Base-by-base conservation (phyloP, 2,797 vertebrate species). In the Gymnothorax javanicus region DNA sequence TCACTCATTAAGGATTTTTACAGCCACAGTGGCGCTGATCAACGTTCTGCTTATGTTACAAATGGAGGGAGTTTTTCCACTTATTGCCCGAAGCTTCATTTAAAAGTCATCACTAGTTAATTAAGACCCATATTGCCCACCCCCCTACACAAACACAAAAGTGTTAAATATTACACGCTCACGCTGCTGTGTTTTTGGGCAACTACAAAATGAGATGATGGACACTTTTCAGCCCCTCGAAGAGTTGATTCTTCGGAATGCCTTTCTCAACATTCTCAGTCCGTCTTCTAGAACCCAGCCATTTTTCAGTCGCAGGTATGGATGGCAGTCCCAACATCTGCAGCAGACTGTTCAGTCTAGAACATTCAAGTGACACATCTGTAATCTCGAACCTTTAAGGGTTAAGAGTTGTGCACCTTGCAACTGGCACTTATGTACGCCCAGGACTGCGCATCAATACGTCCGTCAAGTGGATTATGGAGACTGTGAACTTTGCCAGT, bases 141-240 rank as follows among this genome's bases (percentile, higher is more conserved):
- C 33, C 52, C 23, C 77, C 52, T 17, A n/a, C 52, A 81, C 50
- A 81, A 43, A 56, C 77, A 81, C 77, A 56, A 81, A 81, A 81
- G 77, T 81, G 77, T 56, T 81, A 54, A 56, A 81, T 56, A 52
- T 81, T 56, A n/a, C 77, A 81, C n/a, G 77, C 52, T 56, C 56
- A 56, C 23, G n/a, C 11, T 20, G 50, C 33, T 43, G 33, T 56
- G 20, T 81, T 56, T 8, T 81, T 56, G 50, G 56, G 77, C 77
- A 81, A 15, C 56, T 54, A 81, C 50, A n/a, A 81, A 81, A 81
- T 77, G 73, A 77, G 52, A 77, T 81, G 52, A 77, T 81, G 77
- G 75, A 79, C 75, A 52, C 75, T 79, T 17, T 52, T 25, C n/a
- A 79, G 20, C 60, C 60, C 60, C 23, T 64, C 23, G 60, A 64